Base-by-base conservation (phyloP, 2,797 vertebrate species). In the Parotocinclus haroldoi region DNA sequence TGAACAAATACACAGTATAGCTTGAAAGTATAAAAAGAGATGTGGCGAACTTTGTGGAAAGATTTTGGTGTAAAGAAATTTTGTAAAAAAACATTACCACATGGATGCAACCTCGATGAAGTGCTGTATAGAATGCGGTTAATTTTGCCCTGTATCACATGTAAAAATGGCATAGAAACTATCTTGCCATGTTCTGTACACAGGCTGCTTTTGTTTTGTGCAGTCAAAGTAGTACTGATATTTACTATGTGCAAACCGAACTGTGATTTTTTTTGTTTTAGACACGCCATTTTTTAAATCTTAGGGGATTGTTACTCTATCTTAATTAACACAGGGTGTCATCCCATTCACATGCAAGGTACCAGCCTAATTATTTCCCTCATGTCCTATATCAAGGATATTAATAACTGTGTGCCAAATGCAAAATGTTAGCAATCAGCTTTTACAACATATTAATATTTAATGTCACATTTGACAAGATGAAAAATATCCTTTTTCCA, bases 391-490 rank as follows among this genome's bases (percentile, higher is more conserved):
- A 61, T 61, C 46, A 56, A 3, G 64, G 38, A 58, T 44, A 60
- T 70, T 27, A 10, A 66, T 62, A 54, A 46, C 37, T 42, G 16
- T 61, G 27, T 51, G 50, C 36, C 71, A 55, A 58, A 51, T 46
- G 36, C 49, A 70, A 55, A 69, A 63, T 67, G 46, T 36, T 48
- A 58, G 18, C 61, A 56, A 64, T 76, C 58, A 73, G 55, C 50
- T 58, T 11, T 39, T 67, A 53, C 10, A 9, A 7, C 17, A 66
- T 70, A 14, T 63, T 45, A 40, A 51, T 16, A 54, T 42, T 62
- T 58, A 66, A 50, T 63, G 36, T 57, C 57, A 63, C 27, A 38
- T 44, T 45, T 27, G 44, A 63, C 58, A 36, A 9, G 13, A 55
- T 36, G 52, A 14, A 36, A 45, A 18, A 38, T 36, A 36, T 53